Base-by-base conservation (phyloP, 1,140 invertebrate genomes). In the Carcinoscorpius rotundicauda region DNA sequence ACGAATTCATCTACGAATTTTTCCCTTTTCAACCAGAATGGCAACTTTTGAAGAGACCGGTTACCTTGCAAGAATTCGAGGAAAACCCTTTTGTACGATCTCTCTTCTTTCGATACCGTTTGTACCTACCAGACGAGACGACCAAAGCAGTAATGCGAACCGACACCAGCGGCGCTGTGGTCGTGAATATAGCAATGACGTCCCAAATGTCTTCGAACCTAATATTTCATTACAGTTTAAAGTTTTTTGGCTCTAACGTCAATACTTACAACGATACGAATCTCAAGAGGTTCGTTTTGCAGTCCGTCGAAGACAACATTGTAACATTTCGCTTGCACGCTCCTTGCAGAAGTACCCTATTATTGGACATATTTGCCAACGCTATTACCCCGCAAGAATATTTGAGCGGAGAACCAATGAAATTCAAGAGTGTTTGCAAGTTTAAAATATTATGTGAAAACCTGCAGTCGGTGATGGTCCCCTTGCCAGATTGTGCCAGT, bases 371-470 rank as follows among this genome's bases (percentile, higher is more conserved):
- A 66, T 98, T 98, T 76, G 95, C 95, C 6, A 97, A 97, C 78
- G 91, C 93, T 3, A 93, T 98, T 11, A 94, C 91, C 11, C 89
- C 92, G 5, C 75, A 90, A 62, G 92, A 96, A 76, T 96, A 96
- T 78, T 81, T 96, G 61, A 95, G 91, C 1, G 93, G 93, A 0
- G 91, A 95, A 74, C 92, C 95, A 10, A 97, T 98, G 87, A 96
- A 97, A 76, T 95, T 98, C 77, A 98, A 98, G 79, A 96, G 92
- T 75, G 93, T 98, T 8, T 97, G 94, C 81, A 98, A 98, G 78
- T 97, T 98, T 75, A 97, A 97, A 73, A 96, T 98, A 66, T 86
- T 89, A 60, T 98, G 94, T 75, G 89, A 92, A 69, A 88, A 91
- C 72, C 79, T 97, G 63, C 88, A 92, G 74, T 93, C 90, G 50